Base-by-base conservation (phyloP, 2,797 vertebrate species). In the Clarias laeviceps region DNA sequence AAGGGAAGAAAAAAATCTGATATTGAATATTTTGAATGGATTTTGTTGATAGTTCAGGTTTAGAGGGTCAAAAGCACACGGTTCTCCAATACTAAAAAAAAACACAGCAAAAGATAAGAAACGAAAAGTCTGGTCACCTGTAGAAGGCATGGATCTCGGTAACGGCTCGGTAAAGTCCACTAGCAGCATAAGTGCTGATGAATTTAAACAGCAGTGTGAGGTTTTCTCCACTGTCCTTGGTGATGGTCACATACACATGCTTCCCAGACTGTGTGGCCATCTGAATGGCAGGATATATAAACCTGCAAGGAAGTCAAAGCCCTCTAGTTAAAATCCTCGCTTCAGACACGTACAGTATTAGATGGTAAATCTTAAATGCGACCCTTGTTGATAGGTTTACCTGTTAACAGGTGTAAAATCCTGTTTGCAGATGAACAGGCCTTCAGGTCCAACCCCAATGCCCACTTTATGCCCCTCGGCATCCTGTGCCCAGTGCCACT, bases 181-280 rank as follows among this genome's bases (percentile, higher is more conserved):
- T 97, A 85, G 96, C 96, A 2, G 96, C 96, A 85, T 94, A 93
- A 34, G 94, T 96, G 91, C 96, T 97, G 91, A 97, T 93, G 91
- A 97, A 95, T 90, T 96, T 97, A 86, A 97, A 96, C 68, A 96
- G 78, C 29, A 96, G 94, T 85, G 96, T 96, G 4, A 95, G 93
- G 14, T 95, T 96, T 80, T 96, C 96, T 29, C 95, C 94, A 32
- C 93, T 94, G 65, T 96, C 96, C 91, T 96, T 96, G 82, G 94
- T 95, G 86, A 97, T 90, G 0, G 96, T 97, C 90, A 97, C 86
- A 86, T 96, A 96, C 0, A 97, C 96, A 5, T 96, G 96, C 91
- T 96, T 97, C 84, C 95, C 95, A 18, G 96, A 96, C 83, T 97
- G 96, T 32, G 96, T 97, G 82, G 96, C 96, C 94, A 96, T 96